Base-by-base conservation (phyloP, 2,113 vertebrate species). In the Neofelis nebulosa region DNA sequence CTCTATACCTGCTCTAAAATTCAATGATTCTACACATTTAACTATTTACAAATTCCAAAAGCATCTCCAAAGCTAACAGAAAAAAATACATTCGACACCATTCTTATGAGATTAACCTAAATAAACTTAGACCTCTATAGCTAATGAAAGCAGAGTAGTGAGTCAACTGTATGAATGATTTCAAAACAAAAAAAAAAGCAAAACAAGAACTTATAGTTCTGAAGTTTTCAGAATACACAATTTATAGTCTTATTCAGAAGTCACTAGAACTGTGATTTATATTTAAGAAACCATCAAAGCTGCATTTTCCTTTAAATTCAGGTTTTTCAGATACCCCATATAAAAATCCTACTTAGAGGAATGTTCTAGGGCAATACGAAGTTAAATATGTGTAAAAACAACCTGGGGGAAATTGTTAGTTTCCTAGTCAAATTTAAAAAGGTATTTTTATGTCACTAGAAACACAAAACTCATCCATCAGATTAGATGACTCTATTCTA, bases 21-120 rank as follows among this genome's bases (percentile, higher is more conserved):
- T 94, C 81, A 89, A 38, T 78, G 23, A n/a, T 61, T 95, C 27
- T 52, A 52, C 50, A 48, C 88, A 95, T 66, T 90, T 65, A 93
- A 97, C 93, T 94, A 97, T 91, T 90, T 96, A 95, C 91, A 89
- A 94, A 65, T 50, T 78, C 57, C 41, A 38, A 92, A 81, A 91
- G 4, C 45, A 78, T 36, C 21, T 89, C 57, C 52, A 89, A 96
- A 94, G 50, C 25, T 78, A 93, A 91, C 13, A 96, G 81, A 23
- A 76, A 55, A 98, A 97, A 82, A 50, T 25, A 38, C 2, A 73
- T 78, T 89, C 74, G 78, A 36, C 82, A 86, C 68, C 18, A 93
- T 95, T 96, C 78, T 97, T 45, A 5, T 85, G 31, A 95, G 66
- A 96, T 89, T 93, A 94, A 63, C 52, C 91, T 92, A 97, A 96